Percentiles rank a stretch among this genome's conserved stretches.
phyloP scores from a whole-genome alignment of 2,113 vertebrate species.

The Columba janthina region DNA sequence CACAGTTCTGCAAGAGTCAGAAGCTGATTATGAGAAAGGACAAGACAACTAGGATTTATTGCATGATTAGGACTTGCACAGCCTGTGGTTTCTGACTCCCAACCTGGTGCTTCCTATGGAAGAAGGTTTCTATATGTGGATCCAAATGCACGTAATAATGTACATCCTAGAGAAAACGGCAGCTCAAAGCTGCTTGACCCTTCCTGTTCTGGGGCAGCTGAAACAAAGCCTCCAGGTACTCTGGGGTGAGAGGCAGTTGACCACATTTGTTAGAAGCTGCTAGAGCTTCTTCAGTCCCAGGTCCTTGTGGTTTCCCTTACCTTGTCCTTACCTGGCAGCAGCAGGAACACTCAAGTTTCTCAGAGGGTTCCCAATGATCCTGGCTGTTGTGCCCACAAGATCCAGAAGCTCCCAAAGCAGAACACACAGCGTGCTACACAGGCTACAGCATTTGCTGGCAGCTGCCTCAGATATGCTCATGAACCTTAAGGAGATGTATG shows the following conservation, averaged over 20 bases:
- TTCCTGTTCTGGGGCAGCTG: background rate
- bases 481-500: background rate
- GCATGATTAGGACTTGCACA: background rate
- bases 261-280: fast-evolving
- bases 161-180: background rate
- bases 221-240: background rate
- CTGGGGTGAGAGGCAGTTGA: background rate
- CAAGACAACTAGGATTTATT: background rate
- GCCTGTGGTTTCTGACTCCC: background rate
- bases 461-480: background rate
- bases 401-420: background rate
- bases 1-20: background rate
- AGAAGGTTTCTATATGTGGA: background rate
- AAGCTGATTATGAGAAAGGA: background rate
- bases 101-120: background rate
- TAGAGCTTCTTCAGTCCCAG: background rate
- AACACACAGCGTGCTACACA: background rate
- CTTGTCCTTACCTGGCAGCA: background rate
- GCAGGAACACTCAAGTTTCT: background rate
- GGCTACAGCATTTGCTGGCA: background rate
- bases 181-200: background rate
- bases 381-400: background rate
- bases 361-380: background rate
- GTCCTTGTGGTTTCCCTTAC: background rate
- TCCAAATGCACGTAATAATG: background rate